Percentiles rank a stretch among this genome's conserved stretches.
Evolutionary conservation across 2,113 vertebrate species (phyloP).

Genomic region (Hemiscyllium ocellatum): DNA sequence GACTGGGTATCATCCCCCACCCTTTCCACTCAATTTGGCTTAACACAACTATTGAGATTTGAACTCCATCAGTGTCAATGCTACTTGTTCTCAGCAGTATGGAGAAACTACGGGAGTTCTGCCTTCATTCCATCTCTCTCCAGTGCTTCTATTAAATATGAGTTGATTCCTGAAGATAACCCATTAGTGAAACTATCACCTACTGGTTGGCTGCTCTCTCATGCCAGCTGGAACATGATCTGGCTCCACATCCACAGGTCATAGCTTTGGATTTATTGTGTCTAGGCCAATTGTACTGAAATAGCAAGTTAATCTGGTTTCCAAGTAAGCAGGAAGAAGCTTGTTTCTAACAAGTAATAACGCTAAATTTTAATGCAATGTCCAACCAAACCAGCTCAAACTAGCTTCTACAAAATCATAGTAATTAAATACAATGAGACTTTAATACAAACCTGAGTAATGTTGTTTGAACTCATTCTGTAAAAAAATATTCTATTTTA

Average conservation of each 20-base stretch:
- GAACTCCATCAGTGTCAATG: slow-evolving; percentile 41
- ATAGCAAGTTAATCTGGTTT: neutral
- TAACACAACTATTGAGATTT: slow-evolving; percentile 52
- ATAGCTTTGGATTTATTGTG: slow-evolving; percentile 69
- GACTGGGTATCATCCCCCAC: slow-evolving; percentile 40
- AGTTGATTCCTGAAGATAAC: slow-evolving; percentile 75
- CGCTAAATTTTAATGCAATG: neutral
- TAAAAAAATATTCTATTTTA: slow-evolving; percentile 25
- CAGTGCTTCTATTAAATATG: slow-evolving; percentile 69
- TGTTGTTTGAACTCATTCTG: neutral
- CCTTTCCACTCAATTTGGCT: neutral
- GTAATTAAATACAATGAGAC: slow-evolving; percentile 16
- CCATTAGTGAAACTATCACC: slow-evolving; percentile 77
- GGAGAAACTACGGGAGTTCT: slow-evolving; percentile 45
- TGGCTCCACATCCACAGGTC: slow-evolving; percentile 67
- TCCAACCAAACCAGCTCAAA: neutral
- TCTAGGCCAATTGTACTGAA: slow-evolving; percentile 62
- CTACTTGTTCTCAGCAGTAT: slow-evolving; percentile 41
- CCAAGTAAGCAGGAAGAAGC: neutral
- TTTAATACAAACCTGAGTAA: neutral
- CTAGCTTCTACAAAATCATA: neutral
- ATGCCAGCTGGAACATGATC: slow-evolving; percentile 76
- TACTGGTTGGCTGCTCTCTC: slow-evolving; percentile 69
- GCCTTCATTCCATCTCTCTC: slow-evolving; percentile 51
- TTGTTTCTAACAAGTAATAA: neutral